Base-by-base conservation (phyloP, 2,888 invertebrate genomes). In the Aphidoletes aphidimyza region DNA sequence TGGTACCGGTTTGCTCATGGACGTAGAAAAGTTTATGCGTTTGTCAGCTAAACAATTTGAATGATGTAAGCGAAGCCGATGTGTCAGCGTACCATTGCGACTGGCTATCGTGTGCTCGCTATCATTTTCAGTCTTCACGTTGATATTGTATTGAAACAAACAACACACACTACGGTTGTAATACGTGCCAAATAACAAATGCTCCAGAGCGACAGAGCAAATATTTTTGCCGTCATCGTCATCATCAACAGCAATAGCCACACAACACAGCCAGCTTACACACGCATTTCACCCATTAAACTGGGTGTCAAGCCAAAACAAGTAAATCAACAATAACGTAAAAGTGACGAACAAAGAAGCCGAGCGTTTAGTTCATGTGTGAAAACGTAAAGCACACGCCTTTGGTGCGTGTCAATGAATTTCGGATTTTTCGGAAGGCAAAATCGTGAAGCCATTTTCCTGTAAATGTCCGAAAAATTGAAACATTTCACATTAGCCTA, bases 21-120 rank as follows among this genome's bases (percentile, higher is more conserved):
- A n/a, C 1, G 1, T 3, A 0, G 8, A 81, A 81, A 37, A 37
- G 3, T 37, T 81, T 81, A 39, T 81, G 81, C 81, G 81, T 81
- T 81, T 81, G 37, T 81, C 81, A 37, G 81, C 81, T 37, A 37
- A 22, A 81, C 22, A 81, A 81, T 81, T 37, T 30, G 14, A 37
- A 37, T 81, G 37, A 37, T 81, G 36, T 37, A 37, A 81, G 19
- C 81, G 30, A 37, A 81, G 37, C n/a, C n/a, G 37, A 37, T 81
- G 81, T 81, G 81, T 81, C 37, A 69, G 34, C 69, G 69, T n/a
- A n/a, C 14, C 69, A 69, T 69, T 14, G 69, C 26, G 1, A 9
- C 37, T 11, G 37, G 1, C 19, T 5, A 39, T 3, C 37, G 19
- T n/a, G 8, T 37, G 22, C n/a, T 14, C 17, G 54, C 54, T 19